Evolutionary conservation across 1,140 invertebrate genomes (phyloP).

Genomic region (Octopus sinensis): DNA sequence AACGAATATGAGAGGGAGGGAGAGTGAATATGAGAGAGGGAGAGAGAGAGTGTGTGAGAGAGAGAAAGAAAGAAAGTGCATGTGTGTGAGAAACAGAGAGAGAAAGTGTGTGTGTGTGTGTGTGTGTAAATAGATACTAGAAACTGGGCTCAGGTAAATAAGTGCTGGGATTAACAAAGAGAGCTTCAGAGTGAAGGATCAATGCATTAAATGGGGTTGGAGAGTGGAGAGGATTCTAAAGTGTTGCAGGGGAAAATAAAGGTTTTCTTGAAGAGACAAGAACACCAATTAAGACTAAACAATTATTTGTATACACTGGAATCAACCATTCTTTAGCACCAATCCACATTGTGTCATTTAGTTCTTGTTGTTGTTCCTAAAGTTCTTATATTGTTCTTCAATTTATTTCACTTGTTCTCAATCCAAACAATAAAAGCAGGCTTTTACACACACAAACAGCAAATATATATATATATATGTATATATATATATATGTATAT

Average conservation of each 20-base stretch:
- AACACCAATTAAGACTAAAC: not conserved
- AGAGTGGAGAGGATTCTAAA: not conserved
- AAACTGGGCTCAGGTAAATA: not conserved
- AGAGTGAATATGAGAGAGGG: not conserved
- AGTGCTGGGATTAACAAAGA: not conserved
- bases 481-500: no score
- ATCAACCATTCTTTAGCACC: no score
- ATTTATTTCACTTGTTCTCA: no score
- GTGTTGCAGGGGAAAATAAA: not conserved
- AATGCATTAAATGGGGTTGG: not conserved
- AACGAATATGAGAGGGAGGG: no score
- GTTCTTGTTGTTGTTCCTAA: no score
- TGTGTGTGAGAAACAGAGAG: not conserved
- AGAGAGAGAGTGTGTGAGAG: slow-evolving; percentile 3
- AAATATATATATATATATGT: no score
- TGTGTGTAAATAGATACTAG: not conserved
- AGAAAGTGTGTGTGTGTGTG: not conserved
- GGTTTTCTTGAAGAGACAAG: not conserved
- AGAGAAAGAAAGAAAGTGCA: not conserved
- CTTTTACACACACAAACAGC: no score
- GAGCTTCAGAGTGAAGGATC: no score
- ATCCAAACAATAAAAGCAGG: no score
- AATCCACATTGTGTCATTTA: no score
- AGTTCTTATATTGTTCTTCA: no score
- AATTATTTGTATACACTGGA: not conserved